Evolutionary conservation across 1,140 invertebrate genomes (phyloP), one percentile per base, ranked within the genome.

Genomic region (Microplitis demolitor): DNA sequence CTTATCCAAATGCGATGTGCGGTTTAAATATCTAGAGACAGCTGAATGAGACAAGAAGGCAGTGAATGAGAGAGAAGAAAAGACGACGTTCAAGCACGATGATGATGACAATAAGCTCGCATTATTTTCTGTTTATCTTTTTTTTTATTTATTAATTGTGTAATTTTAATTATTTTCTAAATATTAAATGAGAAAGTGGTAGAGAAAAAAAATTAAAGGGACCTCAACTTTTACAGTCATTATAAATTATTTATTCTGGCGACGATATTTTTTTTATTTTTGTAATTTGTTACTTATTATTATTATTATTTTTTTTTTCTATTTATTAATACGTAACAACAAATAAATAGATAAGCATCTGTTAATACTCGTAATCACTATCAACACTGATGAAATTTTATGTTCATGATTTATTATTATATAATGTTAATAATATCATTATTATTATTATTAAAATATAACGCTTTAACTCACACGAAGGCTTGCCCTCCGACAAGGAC

Each of bases 271-370:
- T 77, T 78, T 74, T 53, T 76, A 64, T 51, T 76, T 67, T 56
- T 66, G 64, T 78, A 39, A 39, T 39, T 73, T 69, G 70, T 77
- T 56, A 66, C 72, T 80, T 78, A 54, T 76, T 74, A 72, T 56
- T 72, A 69, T 24, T 24, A 24, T 24, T 75, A 14, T 77, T 53
- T 67, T 75, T 24, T 77, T 53, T 67, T 37, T 74, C 77, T 77
- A 78, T 71, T 82, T 78, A 82, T 79, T 82, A 80, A 79, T 83
- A 84, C 80, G 67, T 83, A 84, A 85, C 82, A 85, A 86, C 82
- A 86, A 85, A 86, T 85, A 85, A 86, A 85, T 85, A 85, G 79
- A 79, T 84, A 84, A 83, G 83, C 78, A 85, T 85, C 81, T 83
- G 80, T 82, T 79, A 80, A 83, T 84, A 78, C 79, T 83, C 71